A percentile compares a stretch with the other conserved stretches of the same genome.
phyloP scores from a whole-genome alignment of 2,113 vertebrate genomes.

The Theristicus caerulescens region DNA sequence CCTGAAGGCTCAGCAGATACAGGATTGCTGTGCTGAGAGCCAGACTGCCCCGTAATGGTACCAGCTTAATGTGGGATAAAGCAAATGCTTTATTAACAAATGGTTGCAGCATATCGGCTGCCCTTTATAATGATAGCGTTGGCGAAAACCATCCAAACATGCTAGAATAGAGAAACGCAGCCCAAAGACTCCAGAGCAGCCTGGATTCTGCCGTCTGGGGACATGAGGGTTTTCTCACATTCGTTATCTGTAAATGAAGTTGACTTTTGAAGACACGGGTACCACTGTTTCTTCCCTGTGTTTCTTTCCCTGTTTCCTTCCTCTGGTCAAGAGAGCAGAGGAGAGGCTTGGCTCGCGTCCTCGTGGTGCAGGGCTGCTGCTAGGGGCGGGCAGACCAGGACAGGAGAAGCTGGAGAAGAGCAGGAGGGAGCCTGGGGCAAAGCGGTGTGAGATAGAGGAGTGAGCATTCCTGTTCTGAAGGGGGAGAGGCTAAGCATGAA shows the following conservation, averaged over 20 bases:
- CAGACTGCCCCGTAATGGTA: background rate
- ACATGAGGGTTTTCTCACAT: background rate
- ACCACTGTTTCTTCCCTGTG: background rate
- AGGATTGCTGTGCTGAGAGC: background rate
- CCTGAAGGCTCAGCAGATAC: background rate
- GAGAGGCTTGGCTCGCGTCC: background rate
- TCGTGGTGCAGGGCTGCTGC: accelerated
- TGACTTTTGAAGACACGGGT: background rate
- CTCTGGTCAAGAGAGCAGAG: background rate
- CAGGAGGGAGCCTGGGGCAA: background rate
- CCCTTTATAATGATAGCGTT: background rate
- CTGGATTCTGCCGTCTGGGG: accelerated
- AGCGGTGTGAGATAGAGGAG: background rate
- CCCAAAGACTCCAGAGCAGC: background rate
- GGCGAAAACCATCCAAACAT: background rate
- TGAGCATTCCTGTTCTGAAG: background rate
- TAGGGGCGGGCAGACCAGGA: background rate
- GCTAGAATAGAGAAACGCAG: background rate
- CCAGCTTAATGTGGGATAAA: background rate
- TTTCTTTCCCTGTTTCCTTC: background rate
- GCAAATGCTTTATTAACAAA: background rate
- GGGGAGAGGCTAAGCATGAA: background rate
- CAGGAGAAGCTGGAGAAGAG: background rate
- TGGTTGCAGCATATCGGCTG: background rate
- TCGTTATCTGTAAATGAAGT: background rate